Percentiles rank a stretch among this genome's conserved stretches.
These are phyloP conservation scores for Platyura marginata DNA, from an alignment of 1,140 invertebrate species.

Conservation along the genomic window DNA sequence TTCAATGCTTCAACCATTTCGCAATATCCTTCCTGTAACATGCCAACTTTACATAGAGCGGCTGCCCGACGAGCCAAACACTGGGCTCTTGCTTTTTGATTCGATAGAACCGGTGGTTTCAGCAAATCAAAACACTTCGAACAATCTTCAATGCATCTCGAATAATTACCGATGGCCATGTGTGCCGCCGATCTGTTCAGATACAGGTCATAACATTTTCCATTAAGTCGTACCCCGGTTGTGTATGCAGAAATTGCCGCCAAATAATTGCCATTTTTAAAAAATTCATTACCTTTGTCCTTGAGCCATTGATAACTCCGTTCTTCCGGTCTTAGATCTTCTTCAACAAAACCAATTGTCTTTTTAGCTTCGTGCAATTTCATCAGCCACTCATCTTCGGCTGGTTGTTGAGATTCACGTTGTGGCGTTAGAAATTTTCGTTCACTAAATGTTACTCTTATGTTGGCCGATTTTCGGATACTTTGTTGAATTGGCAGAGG, in stretches of 20 bases:
- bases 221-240: slow-evolving; percentile 53
- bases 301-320: slow-evolving; percentile 65
- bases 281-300: slow-evolving; percentile 64
- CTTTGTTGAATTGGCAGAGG: slow-evolving; percentile 29
- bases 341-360: slow-evolving; percentile 48
- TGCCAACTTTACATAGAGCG: slow-evolving; percentile 47
- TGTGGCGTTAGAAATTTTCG: slow-evolving; percentile 65
- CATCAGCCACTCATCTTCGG: slow-evolving; percentile 65
- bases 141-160: slow-evolving; percentile 39
- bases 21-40: slow-evolving; percentile 47
- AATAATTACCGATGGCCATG: slow-evolving; percentile 49
- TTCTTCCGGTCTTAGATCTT: slow-evolving; percentile 63
- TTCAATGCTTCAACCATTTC: slow-evolving; percentile 54
- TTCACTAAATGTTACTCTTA: slow-evolving; percentile 54
- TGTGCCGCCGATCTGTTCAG: slow-evolving; percentile 59
- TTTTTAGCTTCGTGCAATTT: slow-evolving; percentile 58
- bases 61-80: slow-evolving; percentile 51
- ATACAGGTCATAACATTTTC: slow-evolving; percentile 51
- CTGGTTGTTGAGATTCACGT: slow-evolving; percentile 48
- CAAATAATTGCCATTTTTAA: slow-evolving; percentile 50
- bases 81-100: slow-evolving; percentile 44
- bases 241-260: slow-evolving; percentile 65
- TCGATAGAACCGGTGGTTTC: slow-evolving; percentile 46
- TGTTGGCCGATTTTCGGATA: slow-evolving; percentile 33
- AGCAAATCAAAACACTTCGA: slow-evolving; percentile 50